phyloP scores from a whole-genome alignment of 1,140 invertebrate genomes.

The Leptinotarsa texana region DNA sequence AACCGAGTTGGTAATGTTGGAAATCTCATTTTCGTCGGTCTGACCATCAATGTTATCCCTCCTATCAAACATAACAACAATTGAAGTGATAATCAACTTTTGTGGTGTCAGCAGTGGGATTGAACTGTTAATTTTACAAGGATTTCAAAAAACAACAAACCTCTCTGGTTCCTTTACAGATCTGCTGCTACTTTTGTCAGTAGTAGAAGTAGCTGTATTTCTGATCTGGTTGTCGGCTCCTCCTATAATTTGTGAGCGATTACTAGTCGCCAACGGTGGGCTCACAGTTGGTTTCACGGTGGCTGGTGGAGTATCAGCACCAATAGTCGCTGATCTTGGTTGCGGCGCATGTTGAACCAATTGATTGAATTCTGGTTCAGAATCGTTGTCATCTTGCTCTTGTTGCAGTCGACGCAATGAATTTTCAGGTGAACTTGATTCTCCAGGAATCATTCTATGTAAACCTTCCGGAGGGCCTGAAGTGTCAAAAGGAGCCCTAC shows the following conservation, averaged over 20 bases:
- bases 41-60: slow-evolving; percentile 47
- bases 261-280: slow-evolving; percentile 21
- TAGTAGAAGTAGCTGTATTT: background rate
- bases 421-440: slow-evolving; percentile 54
- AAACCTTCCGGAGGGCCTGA: slow-evolving; percentile 61
- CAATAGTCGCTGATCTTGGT: slow-evolving; percentile 50
- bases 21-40: slow-evolving; percentile 36
- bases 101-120: slow-evolving; percentile 22
- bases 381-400: slow-evolving; percentile 46
- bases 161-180: background rate
- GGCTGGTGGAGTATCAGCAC: slow-evolving; percentile 52
- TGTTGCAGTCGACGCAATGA: slow-evolving; percentile 28
- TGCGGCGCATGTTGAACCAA: slow-evolving; percentile 32
- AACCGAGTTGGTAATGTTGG: slow-evolving; percentile 40
- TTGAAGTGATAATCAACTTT: slow-evolving; percentile 47
- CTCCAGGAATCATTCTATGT: slow-evolving; percentile 63
- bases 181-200: background rate
- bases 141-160: background rate
- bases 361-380: slow-evolving; percentile 44
- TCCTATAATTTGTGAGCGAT: slow-evolving; percentile 33
- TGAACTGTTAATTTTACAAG: background rate
- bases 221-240: background rate
- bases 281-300: slow-evolving; percentile 17
- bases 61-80: slow-evolving; percentile 31
- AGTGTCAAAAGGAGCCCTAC: slow-evolving; percentile 32